A percentile compares a stretch with the other conserved stretches of the same genome.
phyloP scores from a whole-genome alignment of 1,140 invertebrate genomes.

The Acromyrmex heyeri region DNA sequence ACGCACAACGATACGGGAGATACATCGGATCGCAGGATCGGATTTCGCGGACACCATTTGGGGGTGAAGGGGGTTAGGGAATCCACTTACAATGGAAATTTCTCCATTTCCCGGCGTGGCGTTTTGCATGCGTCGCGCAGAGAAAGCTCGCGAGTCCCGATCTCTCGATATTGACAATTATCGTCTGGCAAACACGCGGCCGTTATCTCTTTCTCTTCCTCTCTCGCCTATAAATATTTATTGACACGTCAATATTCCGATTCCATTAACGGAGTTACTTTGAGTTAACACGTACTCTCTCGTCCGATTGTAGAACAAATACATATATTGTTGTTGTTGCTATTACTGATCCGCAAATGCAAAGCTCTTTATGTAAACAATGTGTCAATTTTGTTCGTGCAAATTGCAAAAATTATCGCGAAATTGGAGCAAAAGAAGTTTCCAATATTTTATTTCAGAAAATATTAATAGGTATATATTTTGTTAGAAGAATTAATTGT shows the following conservation, averaged over 20 bases:
- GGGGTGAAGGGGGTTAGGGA: slow-evolving; percentile 47
- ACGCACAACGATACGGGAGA: slow-evolving; percentile 7
- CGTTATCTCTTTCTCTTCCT: slow-evolving; percentile 13
- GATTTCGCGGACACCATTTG: slow-evolving; percentile 60
- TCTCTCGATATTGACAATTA: slow-evolving; percentile 41
- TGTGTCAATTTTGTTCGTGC: neutral
- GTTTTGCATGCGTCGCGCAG: slow-evolving; percentile 65
- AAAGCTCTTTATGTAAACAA: neutral
- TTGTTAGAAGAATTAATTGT: neutral
- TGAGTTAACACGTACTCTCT: slow-evolving; percentile 37
- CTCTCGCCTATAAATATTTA: slow-evolving; percentile 55
- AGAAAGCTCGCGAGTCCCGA: slow-evolving; percentile 36
- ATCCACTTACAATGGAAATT: slow-evolving; percentile 78
- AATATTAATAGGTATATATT: too few relatives aligned
- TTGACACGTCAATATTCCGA: slow-evolving; percentile 48
- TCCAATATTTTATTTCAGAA: too few relatives aligned
- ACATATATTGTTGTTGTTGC: slow-evolving; percentile 12
- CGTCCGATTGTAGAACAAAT: slow-evolving; percentile 40
- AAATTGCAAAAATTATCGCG: neutral
- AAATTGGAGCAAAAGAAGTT: too few relatives aligned
- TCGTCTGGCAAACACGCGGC: slow-evolving; percentile 42
- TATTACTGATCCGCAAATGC: neutral
- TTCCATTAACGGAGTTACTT: slow-evolving; percentile 50
- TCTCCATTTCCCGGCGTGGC: slow-evolving; percentile 71
- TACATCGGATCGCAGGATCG: slow-evolving; percentile 58